Base-by-base conservation (phyloP, 1,140 invertebrate genomes). In the Adelges cooleyi region DNA sequence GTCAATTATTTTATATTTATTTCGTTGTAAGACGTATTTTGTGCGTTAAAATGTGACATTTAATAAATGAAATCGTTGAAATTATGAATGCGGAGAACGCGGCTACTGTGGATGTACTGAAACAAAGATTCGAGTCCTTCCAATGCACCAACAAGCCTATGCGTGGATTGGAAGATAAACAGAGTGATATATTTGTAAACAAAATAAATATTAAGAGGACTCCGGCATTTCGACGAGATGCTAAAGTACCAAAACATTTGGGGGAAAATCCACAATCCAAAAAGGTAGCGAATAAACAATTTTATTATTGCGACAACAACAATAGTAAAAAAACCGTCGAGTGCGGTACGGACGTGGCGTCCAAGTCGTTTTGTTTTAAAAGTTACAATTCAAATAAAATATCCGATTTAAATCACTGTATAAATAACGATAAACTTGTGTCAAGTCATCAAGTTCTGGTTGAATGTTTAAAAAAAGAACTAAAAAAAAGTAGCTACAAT, bases 161-260 rank as follows among this genome's bases (percentile, higher is more conserved):
- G 46, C 17, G 0, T 5, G n/a, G 10, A n/a, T 15, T 48, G 17
- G 38, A 42, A 18, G 38, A 46, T n/a, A 17, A 2, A 56, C 36
- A 20, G 20, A 23, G 29, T 23, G 38, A 59, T 3, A 44, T 17
- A 44, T 42, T 42, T 59, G 25, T n/a, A 13, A 62, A 29, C 56
- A 62, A 62, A 33, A 65, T 77, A 69, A 70, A 77, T 75, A 48
- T 77, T 67, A n/a, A 79, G 69, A 67, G 71, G 48, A 68, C 67
- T 18, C 67, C 67, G 0, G 67, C 67, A 1, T 68, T 68, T 13
- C 52, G 67, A 15, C 23, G 59, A 9, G 67, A 68, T 54, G n/a
- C 46, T 20, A 66, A 66, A 17, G 18, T 53, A 52, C 15, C 65
- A 17, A 53, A 40, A 53, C 51, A 51, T 4, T 11, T 25, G 15